Evolutionary conservation across 2,113 vertebrate species (phyloP).

Genomic region (Nibea coibor): DNA sequence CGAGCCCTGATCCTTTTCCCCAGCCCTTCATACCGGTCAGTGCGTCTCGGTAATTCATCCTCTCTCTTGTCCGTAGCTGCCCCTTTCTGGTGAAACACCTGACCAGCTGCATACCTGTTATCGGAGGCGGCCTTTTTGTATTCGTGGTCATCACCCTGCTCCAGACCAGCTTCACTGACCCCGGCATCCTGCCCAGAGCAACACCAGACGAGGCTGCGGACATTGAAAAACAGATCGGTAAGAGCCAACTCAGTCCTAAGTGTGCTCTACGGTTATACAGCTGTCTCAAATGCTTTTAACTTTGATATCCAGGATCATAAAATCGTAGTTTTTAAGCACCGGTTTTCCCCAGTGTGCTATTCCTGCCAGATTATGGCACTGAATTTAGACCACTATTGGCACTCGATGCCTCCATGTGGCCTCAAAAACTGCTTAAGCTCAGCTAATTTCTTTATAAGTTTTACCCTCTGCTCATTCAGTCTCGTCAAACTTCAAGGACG

Average conservation of each 20-base stretch:
- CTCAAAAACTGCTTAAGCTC: neutral
- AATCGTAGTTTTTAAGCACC: neutral
- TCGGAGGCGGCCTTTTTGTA: constrained; percentile 91
- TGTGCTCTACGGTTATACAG: neutral
- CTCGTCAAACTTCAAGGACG: constrained; percentile 13
- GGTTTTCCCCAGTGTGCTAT: neutral
- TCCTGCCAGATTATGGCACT: neutral
- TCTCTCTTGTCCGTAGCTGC: constrained; percentile 83
- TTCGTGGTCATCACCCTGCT: constrained; percentile 94
- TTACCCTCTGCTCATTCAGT: neutral
- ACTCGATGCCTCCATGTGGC: neutral
- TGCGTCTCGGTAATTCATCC: neutral
- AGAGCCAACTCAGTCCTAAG: constrained; percentile 36
- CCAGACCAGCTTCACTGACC: constrained; percentile 94
- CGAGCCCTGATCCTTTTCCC: neutral
- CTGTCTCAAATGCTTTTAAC: neutral
- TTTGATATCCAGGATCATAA: neutral
- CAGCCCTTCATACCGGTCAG: neutral
- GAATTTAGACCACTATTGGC: neutral
- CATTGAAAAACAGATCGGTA: constrained; percentile 93
- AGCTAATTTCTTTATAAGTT: constrained; percentile 10
- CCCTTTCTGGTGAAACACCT: constrained; percentile 91
- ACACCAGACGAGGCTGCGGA: constrained; percentile 92
- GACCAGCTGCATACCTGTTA: constrained; percentile 91
- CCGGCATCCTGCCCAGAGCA: constrained; percentile 93